phyloP scores from a whole-genome alignment of 2,113 vertebrate species.

The Trochalopteron elliotii region DNA sequence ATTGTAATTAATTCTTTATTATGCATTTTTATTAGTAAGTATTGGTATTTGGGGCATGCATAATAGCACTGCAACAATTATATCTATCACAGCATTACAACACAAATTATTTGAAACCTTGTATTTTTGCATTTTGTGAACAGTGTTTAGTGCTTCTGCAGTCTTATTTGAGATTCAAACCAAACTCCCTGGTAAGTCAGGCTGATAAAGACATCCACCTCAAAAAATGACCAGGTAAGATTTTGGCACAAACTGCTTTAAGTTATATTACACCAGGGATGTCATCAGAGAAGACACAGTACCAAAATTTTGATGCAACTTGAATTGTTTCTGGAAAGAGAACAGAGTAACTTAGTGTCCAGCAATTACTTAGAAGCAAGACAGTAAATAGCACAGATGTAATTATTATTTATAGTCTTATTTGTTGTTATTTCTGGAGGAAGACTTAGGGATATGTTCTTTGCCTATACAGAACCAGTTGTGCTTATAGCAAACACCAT shows the following conservation, averaged over 20 bases:
- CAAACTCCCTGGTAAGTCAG: background rate
- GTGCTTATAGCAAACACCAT: background rate
- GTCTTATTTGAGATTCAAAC: background rate
- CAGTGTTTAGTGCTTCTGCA: background rate
- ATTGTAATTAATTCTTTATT: slow-evolving; percentile 56
- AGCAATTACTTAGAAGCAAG: background rate
- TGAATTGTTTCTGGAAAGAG: background rate
- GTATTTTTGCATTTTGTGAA: slow-evolving; percentile 13
- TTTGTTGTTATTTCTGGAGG: background rate
- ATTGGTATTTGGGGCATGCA: slow-evolving; percentile 61
- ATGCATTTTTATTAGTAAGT: slow-evolving; percentile 30
- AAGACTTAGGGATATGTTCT: background rate
- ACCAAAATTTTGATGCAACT: background rate
- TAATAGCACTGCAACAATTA: slow-evolving; percentile 58
- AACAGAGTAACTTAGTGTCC: background rate
- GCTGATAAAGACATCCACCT: background rate
- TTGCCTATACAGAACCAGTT: background rate
- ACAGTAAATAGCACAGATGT: background rate
- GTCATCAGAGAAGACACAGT: background rate
- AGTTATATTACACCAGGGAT: background rate
- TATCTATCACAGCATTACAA: slow-evolving; percentile 54
- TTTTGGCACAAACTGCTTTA: background rate
- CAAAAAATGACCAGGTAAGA: background rate
- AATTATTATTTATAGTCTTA: background rate
- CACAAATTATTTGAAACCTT: slow-evolving; percentile 30